Percentiles rank a stretch among this genome's conserved stretches.
Conservation (phyloP, 2,113 vertebrate species). For the Xiphorhynchus elegans region DNA sequence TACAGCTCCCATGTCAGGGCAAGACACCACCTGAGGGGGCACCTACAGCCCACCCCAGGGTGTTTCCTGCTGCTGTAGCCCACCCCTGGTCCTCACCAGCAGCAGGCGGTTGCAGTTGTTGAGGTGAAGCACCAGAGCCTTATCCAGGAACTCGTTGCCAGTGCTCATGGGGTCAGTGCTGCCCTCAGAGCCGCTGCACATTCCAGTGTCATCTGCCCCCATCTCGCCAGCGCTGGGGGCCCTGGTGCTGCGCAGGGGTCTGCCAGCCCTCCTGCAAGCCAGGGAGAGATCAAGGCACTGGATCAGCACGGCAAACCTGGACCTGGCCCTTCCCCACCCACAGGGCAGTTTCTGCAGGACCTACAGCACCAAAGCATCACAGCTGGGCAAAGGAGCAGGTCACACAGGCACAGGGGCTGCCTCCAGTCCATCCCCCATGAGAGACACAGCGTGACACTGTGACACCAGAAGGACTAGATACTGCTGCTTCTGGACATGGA, state of each 20-base stretch:
- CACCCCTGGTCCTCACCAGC: slow-evolving; percentile 78
- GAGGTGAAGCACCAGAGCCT: slow-evolving; percentile 85
- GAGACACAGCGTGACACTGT: background rate
- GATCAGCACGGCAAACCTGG: background rate
- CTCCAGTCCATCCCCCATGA: background rate
- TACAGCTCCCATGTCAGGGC: rapidly evolving
- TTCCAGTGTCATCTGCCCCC: background rate
- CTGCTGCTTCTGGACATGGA: background rate
- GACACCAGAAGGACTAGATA: background rate
- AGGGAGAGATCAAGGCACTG: background rate
- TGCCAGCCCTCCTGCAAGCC: slow-evolving; percentile 58
- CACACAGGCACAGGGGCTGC: background rate
- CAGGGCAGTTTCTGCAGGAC: background rate
- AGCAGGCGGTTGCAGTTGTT: slow-evolving; percentile 87
- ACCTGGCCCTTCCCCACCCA: background rate
- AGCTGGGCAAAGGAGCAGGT: background rate
- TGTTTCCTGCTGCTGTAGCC: background rate
- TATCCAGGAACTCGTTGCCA: slow-evolving; percentile 82
- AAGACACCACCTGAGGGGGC: background rate
- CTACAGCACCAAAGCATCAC: background rate
- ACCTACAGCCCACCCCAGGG: background rate
- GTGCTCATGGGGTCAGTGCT: slow-evolving; percentile 82
- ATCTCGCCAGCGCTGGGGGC: background rate
- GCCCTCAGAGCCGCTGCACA: slow-evolving; percentile 66
- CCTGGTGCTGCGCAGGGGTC: slow-evolving; percentile 3